These are phyloP conservation scores for Aspidapion aeneum DNA, from an alignment of 2,888 invertebrate species.

Conservation along the genomic window DNA sequence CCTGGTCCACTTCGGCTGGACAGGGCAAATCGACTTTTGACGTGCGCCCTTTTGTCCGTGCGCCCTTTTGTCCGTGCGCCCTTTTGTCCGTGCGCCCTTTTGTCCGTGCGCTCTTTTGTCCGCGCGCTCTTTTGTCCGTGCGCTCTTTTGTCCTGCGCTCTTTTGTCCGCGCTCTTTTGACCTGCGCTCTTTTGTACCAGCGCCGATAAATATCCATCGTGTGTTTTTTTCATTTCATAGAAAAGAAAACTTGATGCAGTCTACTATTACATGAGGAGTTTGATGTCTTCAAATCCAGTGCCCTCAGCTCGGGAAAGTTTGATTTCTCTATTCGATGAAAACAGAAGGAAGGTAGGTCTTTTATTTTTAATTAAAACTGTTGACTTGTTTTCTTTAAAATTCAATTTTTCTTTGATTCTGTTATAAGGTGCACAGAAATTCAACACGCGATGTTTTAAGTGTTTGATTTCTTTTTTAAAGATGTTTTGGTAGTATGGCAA, in stretches of 20 bases:
- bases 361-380: no score
- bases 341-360: constrained; percentile 75
- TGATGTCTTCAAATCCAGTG: constrained; percentile 92
- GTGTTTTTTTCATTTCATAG: constrained; percentile 54
- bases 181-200: no score
- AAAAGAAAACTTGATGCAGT: constrained; percentile 93
- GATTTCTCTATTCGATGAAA: constrained; percentile 86
- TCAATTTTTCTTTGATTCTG: not conserved
- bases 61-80: no score
- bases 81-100: no score
- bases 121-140: no score
- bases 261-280: constrained; percentile 92
- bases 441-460: not conserved
- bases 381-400: not conserved
- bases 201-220: no score
- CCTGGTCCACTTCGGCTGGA: no score
- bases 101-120: no score
- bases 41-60: no score
- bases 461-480: not conserved
- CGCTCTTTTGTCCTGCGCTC: no score
- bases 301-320: constrained; percentile 89
- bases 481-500: not conserved
- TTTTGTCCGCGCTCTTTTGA: no score
- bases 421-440: not conserved
- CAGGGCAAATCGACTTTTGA: no score